Evolutionary conservation across 2,797 vertebrate species (phyloP).

Genomic region (Eutrigla gurnardus): DNA sequence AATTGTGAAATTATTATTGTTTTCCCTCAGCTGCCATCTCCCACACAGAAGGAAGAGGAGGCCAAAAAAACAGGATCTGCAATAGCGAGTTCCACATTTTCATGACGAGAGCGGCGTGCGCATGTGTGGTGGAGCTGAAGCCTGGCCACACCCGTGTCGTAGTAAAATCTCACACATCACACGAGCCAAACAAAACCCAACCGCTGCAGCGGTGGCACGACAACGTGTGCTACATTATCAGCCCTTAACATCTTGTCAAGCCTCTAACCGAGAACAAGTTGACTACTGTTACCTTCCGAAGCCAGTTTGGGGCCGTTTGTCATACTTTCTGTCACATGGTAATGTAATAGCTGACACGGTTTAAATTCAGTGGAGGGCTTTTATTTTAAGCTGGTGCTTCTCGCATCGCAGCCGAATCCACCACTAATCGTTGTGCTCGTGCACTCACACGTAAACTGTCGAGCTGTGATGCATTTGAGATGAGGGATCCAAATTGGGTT

Average conservation of each 20-base stretch:
- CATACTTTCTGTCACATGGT: not conserved
- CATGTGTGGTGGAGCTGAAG: constrained; percentile 20
- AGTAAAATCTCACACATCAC: constrained; percentile 62
- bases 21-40: constrained; percentile 22
- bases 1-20: constrained; percentile 20
- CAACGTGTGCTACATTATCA: constrained; percentile 25
- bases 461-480: not conserved
- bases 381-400: not conserved
- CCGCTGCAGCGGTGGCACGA: constrained; percentile 16
- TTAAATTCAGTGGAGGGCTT: not conserved
- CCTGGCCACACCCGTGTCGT: constrained; percentile 52
- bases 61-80: constrained; percentile 22
- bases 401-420: not conserved
- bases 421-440: not conserved
- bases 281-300: constrained; percentile 1
- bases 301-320: not conserved
- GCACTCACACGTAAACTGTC: not conserved
- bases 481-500: too few relatives aligned
- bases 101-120: constrained; percentile 9
- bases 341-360: constrained; percentile 4
- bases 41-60: constrained; percentile 3
- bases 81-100: constrained; percentile 39
- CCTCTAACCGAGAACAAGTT: not conserved
- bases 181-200: constrained; percentile 57
- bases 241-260: constrained; percentile 19